Base-by-base conservation (phyloP, 1,140 invertebrate genomes). In the Laodelphax striatellus region DNA sequence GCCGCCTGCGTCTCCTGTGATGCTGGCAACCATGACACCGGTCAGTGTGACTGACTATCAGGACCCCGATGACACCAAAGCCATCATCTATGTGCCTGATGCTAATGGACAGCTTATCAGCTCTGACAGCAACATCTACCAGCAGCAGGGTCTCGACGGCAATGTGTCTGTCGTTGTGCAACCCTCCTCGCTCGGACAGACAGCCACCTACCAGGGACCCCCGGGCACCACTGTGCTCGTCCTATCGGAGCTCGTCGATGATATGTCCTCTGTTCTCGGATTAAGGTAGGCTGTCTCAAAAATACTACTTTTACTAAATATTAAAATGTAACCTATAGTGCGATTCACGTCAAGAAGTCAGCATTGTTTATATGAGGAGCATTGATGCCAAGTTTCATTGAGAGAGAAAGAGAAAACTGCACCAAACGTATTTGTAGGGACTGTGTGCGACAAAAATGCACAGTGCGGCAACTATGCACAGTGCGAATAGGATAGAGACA, bases 211-310 rank as follows among this genome's bases (percentile, higher is more conserved):
- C 56, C 57, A 64, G n/a, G 62, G 63, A 43, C 55, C 63, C 10
- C 64, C 68, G 5, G 66, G 60, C 2, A 66, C 65, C 10, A 68
- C 68, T 0, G 67, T 69, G 24, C 60, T 69, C 8, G 67, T 69
- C 16, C 58, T 69, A n/a, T 68, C 67, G 11, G 68, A 69, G 56
- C 65, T 69, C 11, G 67, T 68, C 10, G 68, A 69, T 22, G 68
- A 69, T 21, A 69, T 69, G 68, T 64, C 66, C 11, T 65, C 63
- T 31, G 57, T 68, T n/a, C 57, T 68, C 34, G 64, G 63, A 53
- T 42, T 68, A 61, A 68, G 67, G 67, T 68, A 63, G 63, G 16
- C 21, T 10, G 46, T 17, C 16, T 50, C 5, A 38, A 13, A 38
- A 28, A 28, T 28, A 6, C 6, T 4, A 28, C 2, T 6, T 4